A percentile compares a stretch with the other conserved stretches of the same genome.
These are phyloP conservation scores for Manis crassicaudata DNA, from an alignment of 2,797 vertebrate genomes.

Conservation along the genomic window DNA sequence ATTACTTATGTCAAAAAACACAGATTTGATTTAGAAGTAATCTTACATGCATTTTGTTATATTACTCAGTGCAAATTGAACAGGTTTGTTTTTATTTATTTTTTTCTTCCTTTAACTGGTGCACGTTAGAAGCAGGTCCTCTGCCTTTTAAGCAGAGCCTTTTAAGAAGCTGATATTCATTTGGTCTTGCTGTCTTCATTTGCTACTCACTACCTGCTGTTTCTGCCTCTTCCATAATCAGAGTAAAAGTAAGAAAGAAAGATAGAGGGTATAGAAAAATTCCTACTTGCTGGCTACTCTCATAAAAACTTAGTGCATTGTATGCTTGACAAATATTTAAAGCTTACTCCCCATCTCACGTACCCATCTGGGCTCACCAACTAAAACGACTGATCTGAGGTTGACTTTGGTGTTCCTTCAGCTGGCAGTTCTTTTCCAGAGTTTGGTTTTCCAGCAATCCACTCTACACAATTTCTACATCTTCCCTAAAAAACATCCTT, in stretches of 20 bases:
- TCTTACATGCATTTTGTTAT: not conserved
- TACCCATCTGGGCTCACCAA: not conserved
- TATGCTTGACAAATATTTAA: not conserved
- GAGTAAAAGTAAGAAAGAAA: not conserved
- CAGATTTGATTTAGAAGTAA: not conserved
- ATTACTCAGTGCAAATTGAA: not conserved
- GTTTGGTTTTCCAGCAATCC: not conserved
- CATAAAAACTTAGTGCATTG: not conserved
- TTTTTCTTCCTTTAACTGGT: not conserved
- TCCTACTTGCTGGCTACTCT: not conserved
- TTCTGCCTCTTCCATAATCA: not conserved
- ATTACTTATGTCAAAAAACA: not conserved
- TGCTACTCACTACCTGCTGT: not conserved
- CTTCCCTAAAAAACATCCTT: not conserved
- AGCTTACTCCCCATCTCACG: not conserved
- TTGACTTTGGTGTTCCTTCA: not conserved
- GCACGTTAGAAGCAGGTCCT: not conserved
- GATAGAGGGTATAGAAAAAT: not conserved
- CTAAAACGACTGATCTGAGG: not conserved
- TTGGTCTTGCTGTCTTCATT: not conserved
- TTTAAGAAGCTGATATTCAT: not conserved
- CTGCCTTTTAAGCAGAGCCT: not conserved
- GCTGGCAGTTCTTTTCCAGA: not conserved
- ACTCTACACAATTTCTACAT: not conserved
- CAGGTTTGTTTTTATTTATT: not conserved